Percentiles rank a stretch among this genome's conserved stretches.
Evolutionary conservation across 2,888 invertebrate species (phyloP).

Genomic region (Ochlodes sylvanus): DNA sequence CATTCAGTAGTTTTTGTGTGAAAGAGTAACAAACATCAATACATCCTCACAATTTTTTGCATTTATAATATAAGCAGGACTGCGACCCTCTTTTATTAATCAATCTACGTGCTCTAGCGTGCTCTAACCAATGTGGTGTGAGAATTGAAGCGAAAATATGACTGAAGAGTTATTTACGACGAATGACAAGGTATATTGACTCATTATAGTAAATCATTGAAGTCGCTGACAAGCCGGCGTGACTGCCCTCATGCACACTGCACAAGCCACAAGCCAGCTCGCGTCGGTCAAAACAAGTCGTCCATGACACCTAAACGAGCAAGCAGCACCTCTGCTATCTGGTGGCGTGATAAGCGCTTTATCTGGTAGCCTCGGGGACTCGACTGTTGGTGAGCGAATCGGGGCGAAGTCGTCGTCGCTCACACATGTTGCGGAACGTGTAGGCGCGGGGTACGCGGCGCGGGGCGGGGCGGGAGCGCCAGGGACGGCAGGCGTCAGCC

Average conservation of each 20-base stretch:
- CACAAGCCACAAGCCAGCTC: slow-evolving; percentile 42
- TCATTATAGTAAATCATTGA: slow-evolving; percentile 62
- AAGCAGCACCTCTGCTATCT: slow-evolving; percentile 82
- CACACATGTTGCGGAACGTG: slow-evolving; percentile 77
- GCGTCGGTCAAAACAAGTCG: slow-evolving; percentile 62
- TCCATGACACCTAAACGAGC: slow-evolving; percentile 82
- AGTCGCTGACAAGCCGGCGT: slow-evolving; percentile 61
- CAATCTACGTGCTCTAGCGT: no score
- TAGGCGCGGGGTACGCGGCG: slow-evolving; percentile 45
- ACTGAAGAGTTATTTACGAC: slow-evolving; percentile 51
- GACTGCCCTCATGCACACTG: slow-evolving; percentile 60
- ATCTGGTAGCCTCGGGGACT: slow-evolving; percentile 72
- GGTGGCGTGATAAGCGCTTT: slow-evolving; percentile 77
- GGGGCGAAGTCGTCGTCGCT: slow-evolving; percentile 55
- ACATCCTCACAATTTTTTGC: no score
- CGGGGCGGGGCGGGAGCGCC: slow-evolving; percentile 57
- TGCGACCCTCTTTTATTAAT: no score
- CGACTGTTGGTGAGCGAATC: slow-evolving; percentile 58
- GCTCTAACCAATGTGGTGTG: not conserved
- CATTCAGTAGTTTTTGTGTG: no score
- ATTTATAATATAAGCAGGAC: no score
- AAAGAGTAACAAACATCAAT: no score
- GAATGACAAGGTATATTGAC: slow-evolving; percentile 57
- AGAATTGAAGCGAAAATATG: not conserved
- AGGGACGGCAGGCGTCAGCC: slow-evolving; percentile 68